Percentiles rank a stretch among this genome's conserved stretches.
phyloP scores from a whole-genome alignment of 2,113 vertebrate genomes.

The Dunckerocampus dactyliophorus region DNA sequence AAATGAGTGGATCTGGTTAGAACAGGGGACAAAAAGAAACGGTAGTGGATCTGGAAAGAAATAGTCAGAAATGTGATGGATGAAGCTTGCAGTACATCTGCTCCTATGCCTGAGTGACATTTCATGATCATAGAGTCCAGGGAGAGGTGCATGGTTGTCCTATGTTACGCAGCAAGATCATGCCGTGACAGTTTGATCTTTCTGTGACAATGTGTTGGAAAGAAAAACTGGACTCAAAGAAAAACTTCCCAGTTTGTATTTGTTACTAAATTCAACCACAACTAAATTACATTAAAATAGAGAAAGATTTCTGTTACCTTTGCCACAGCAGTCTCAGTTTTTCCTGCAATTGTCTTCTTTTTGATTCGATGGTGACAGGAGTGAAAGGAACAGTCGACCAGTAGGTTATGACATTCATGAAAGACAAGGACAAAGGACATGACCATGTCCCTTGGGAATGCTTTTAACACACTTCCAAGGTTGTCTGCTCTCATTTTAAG shows the following conservation, averaged over 20 bases:
- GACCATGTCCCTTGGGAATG: constrained; percentile 27
- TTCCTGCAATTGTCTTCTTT: neutral
- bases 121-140: constrained; percentile 37
- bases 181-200: constrained; percentile 37
- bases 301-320: no score
- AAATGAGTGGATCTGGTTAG: constrained; percentile 44
- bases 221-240: no score
- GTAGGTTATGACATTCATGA: constrained; percentile 19
- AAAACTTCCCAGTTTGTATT: no score
- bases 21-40: constrained; percentile 35
- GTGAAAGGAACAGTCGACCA: neutral
- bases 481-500: constrained; percentile 35
- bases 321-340: neutral
- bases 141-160: constrained; percentile 22
- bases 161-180: constrained; percentile 16
- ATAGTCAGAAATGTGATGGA: constrained; percentile 22
- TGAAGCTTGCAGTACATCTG: constrained; percentile 23
- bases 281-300: no score
- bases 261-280: no score
- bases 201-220: neutral
- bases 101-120: constrained; percentile 22
- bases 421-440: constrained; percentile 33
- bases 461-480: constrained; percentile 62
- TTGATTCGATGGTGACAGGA: neutral
- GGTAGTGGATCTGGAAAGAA: constrained; percentile 26